A percentile compares a stretch with the other conserved stretches of the same genome.
These are phyloP conservation scores for Caenorhabditis afra DNA, from an alignment of 2,888 invertebrate genomes.

Conservation along the genomic window DNA sequence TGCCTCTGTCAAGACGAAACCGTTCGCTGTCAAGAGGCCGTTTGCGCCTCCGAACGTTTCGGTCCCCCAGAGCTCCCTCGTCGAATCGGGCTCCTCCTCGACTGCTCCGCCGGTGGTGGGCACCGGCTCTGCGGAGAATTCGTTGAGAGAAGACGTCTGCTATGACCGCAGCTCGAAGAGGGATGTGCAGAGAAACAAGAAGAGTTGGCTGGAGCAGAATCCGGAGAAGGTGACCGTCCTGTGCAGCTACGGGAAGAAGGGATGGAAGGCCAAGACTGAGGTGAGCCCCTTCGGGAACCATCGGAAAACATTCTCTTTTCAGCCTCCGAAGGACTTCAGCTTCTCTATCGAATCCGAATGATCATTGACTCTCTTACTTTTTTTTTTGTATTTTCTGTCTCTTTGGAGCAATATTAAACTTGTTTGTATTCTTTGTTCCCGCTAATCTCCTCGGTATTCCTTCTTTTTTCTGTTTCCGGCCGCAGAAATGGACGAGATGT, in stretches of 20 bases:
- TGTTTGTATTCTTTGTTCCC: neutral
- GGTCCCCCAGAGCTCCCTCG: neutral
- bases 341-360: constrained; percentile 34
- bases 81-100: neutral
- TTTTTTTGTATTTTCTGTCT: neutral
- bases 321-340: constrained; percentile 25
- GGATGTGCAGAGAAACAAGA: neutral
- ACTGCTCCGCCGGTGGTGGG: neutral
- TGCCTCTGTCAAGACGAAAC: neutral
- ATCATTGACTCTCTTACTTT: neutral
- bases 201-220: neutral
- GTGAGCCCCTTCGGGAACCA: neutral
- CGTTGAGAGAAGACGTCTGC: neutral
- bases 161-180: neutral
- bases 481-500: neutral
- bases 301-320: neutral
- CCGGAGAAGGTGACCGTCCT: constrained; percentile 29
- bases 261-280: constrained; percentile 30
- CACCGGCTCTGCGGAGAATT: neutral
- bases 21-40: neutral
- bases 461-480: neutral
- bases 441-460: neutral
- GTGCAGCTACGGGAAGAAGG: constrained; percentile 27
- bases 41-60: neutral
- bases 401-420: neutral